Base-by-base conservation (phyloP, 2,113 vertebrate species). In the Grammomys dolichurus region DNA sequence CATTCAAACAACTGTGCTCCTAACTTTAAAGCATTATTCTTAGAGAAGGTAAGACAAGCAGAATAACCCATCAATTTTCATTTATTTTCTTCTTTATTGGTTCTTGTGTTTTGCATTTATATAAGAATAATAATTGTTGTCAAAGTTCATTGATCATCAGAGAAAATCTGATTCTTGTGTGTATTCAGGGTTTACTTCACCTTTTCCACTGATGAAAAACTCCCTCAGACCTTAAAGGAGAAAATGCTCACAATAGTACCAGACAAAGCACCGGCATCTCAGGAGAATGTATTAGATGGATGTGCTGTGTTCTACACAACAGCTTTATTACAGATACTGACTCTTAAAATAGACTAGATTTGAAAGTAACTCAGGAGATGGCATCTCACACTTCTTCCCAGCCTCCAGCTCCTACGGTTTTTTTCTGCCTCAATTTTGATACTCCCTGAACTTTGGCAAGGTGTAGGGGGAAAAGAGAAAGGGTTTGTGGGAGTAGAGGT, bases 11-110 rank as follows among this genome's bases (percentile, higher is more conserved):
- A 54, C n/a, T 0, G 75, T 80, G 9, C 60, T 16, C 75, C 63
- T 76, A 43, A 72, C 87, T 85, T 90, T 40, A 7, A 92, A 92
- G 31, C 10, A 58, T 80, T 46, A 26, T 95, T 63, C 26, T n/a
- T 87, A 96, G 56, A 85, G 51, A 96, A 94, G 75, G 43, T 54
- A 80, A 96, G 94, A 24, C n/a, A 1, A 51, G 12, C 40, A 89
- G 36, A 77, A 85, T 56, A 14, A 78, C 43, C 33, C 58, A 36
- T 56, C 14, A 28, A 4, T 46, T 86, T 81, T 56, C 54, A 43
- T 73, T 84, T 69, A 28, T 85, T 89, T 92, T 88, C 43, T 56
- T 48, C 36, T 94, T 63, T 22, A 87, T 58, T 36, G 43, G 60
- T 90, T 96, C 17, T 89, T 89, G 17, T 33, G 84, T 75, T 22